Base-by-base conservation (phyloP, 2,113 vertebrate species). In the Micromys minutus region DNA sequence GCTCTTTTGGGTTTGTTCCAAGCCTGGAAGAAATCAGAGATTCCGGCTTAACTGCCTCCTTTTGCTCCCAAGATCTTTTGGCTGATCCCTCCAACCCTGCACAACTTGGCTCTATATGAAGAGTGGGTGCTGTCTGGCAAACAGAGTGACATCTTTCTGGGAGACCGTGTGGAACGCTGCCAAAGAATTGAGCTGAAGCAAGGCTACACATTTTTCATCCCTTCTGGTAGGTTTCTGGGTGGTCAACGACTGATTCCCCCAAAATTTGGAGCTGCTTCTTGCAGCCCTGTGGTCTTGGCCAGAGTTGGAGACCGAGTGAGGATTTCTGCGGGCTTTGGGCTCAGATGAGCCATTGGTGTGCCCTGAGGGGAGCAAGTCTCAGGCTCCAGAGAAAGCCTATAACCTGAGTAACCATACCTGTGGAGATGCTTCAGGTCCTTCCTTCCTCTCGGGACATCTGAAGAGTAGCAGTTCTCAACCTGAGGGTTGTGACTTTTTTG, bases 101-200 rank as follows among this genome's bases (percentile, higher is more conserved):
- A 99, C 97, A 99, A 99, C 97, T 98, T 99, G 89, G 99, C 99
- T 39, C 98, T 99, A 90, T 99, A 99, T n/a, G 99, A 99, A 97
- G 99, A 99, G 98, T 99, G 99, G 99, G 99, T 99, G 87, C 98
- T 99, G 91, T 99, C 99, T 29, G 99, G 99, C 94, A 99, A 99
- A 89, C 99, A 99, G 98, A 99, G 99, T 16, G 99, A 99, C 96
- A 97, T 99, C 97, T 99, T 99, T 95, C 98, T 99, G 98, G 99
- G 99, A 94, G 99, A 99, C 98, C 98, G 99, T 0, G 99, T 99
- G 91, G 99, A 99, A 71, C 99, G 99, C 76, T 99, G 99, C 98
- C 99, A 99, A 98, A 99, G 99, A 98, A 99, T 99, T 97, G 99
- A 99, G 97, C 99, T 99, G 97, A 98, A 99, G 93, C 99, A 99